Evolutionary conservation across 2,797 vertebrate genomes (phyloP).

Genomic region (Siniperca scherzeri): DNA sequence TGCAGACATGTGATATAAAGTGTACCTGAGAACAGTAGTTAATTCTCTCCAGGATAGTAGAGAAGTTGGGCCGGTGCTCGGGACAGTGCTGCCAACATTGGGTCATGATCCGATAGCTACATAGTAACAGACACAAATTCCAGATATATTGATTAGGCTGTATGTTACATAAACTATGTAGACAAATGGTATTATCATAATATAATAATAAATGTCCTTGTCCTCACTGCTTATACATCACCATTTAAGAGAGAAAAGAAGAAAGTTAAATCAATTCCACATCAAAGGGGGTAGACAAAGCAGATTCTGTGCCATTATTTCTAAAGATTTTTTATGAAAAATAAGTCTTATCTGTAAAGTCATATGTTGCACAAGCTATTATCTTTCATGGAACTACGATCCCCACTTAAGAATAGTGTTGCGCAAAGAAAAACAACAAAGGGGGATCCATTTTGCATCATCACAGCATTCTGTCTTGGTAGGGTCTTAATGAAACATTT

Average conservation of each 20-base stretch:
- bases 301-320: not conserved
- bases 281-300: not conserved
- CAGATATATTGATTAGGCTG: not conserved
- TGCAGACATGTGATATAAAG: not conserved
- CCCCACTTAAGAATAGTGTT: not conserved
- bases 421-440: not conserved
- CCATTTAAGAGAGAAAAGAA: not conserved
- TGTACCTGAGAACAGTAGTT: constrained; percentile 94
- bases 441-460: not conserved
- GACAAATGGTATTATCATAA: not conserved
- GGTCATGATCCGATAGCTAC: constrained; percentile 93
- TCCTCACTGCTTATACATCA: not conserved
- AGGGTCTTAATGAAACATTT: not conserved
- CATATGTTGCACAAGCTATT: not conserved
- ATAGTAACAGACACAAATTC: constrained; percentile 13
- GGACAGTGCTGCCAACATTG: constrained; percentile 96
- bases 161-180: not conserved
- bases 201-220: not conserved
- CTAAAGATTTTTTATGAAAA: not conserved
- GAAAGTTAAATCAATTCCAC: not conserved
- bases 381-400: not conserved
- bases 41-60: constrained; percentile 92
- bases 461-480: not conserved
- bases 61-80: constrained; percentile 92
- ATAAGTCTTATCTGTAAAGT: not conserved